These are phyloP conservation scores for Sitta europaea DNA, from an alignment of 2,113 vertebrate genomes.

Conservation along the genomic window DNA sequence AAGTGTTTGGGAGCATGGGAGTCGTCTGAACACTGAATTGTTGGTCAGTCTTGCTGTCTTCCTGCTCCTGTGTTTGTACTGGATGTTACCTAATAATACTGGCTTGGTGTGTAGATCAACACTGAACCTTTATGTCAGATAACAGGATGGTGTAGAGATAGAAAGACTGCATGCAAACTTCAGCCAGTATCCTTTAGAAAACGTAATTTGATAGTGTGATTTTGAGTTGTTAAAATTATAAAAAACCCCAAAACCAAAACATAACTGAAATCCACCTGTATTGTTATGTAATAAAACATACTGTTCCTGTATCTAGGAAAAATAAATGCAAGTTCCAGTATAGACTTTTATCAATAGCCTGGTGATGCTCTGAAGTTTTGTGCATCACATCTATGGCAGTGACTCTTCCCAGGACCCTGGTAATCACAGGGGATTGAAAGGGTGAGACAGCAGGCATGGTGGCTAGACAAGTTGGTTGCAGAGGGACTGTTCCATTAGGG, in stretches of 20 bases:
- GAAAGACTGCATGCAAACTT: neutral
- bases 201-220: neutral
- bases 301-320: neutral
- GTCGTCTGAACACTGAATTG: neutral
- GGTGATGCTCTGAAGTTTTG: neutral
- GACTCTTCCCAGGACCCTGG: neutral
- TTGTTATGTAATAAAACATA: neutral
- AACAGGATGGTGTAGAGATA: neutral
- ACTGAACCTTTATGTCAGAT: neutral
- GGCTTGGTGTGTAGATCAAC: neutral
- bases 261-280: neutral
- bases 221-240: neutral
- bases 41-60: neutral
- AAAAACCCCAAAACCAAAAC: too few species aligned
- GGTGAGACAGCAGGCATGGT: neutral
- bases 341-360: neutral
- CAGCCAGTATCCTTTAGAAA: neutral
- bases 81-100: neutral
- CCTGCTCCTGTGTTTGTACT: neutral
- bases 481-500: neutral
- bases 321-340: neutral
- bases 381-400: neutral
- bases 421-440: neutral
- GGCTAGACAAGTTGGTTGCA: neutral
- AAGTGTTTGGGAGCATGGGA: neutral